Evolutionary conservation across 2,113 vertebrate genomes (phyloP), one percentile per base, ranked within the genome.

Genomic region (Axis porcinus): DNA sequence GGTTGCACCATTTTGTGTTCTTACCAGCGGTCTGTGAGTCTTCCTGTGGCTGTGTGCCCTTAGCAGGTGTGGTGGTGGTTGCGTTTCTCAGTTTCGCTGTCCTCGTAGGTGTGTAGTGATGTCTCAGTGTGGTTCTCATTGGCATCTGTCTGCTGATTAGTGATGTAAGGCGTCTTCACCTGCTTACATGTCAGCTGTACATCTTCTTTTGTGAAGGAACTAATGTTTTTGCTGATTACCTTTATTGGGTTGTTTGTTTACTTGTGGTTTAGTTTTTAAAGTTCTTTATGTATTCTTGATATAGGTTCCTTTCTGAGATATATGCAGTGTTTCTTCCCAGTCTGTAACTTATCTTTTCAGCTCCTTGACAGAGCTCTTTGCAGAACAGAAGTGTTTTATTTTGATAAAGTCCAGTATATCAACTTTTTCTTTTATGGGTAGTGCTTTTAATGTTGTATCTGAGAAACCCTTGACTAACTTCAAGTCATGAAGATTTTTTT

Each of bases 181-280:
- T 84, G 30, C 27, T 67, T 74, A 60, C 7, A 78, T 92, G 55
- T 47, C 45, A 82, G 70, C 60, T 95, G 13, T 50, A 8, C 58
- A 45, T 78, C 21, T 60, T 85, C 28, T 86, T 86, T 94, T 40
- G 57, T 89, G 50, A 93, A 97, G 15, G n/a, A 30, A 64, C 33
- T 87, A 16, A 40, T 47, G 58, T 57, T 47, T 86, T 85, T 78
- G n/a, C 25, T 58, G 55, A 55, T 91, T 57, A 58, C 91, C 87
- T 95, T 96, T 91, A 57, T 74, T 91, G n/a, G 17, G 23, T 85
- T 57, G 15, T 40, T 92, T 52, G 47, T 90, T 92, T 95, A 57
- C 64, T 95, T 89, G 23, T 45, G 8, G 15, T 33, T 70, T 81
- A 78, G 28, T 74, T 89, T 52, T 86, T 11, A 90, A 70, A 88